Conservation (phyloP, 2,113 vertebrate species). For the Oenanthe melanoleuca region DNA sequence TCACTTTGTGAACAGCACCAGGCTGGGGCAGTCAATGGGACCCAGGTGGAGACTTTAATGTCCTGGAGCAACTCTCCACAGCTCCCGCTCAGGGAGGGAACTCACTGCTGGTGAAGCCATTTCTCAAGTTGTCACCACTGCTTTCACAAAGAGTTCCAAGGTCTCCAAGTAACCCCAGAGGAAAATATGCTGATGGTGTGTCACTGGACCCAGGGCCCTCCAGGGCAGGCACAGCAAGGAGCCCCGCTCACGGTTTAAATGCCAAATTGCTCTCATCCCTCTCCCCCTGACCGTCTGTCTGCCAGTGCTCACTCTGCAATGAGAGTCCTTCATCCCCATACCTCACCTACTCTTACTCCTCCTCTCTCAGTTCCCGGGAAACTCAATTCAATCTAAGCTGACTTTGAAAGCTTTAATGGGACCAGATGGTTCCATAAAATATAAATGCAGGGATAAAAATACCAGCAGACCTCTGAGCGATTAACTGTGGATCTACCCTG, state of each 20-base stretch:
- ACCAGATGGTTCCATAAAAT: slow-evolving; percentile 75
- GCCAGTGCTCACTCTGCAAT: background rate
- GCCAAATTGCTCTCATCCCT: background rate
- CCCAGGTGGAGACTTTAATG: background rate
- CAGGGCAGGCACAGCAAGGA: background rate
- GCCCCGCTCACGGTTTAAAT: background rate
- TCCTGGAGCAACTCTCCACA: slow-evolving; percentile 33
- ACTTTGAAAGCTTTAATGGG: slow-evolving; percentile 60
- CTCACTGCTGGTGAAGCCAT: slow-evolving; percentile 1
- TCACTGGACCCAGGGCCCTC: background rate
- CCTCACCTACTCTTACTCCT: background rate
- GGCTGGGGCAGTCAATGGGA: background rate
- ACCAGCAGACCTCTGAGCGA: slow-evolving; percentile 36
- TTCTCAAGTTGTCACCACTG: slow-evolving; percentile 49
- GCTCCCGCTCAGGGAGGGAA: slow-evolving; percentile 11
- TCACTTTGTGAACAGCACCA: background rate
- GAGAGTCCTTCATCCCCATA: background rate
- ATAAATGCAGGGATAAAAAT: slow-evolving; percentile 69
- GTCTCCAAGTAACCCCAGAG: slow-evolving; percentile 19
- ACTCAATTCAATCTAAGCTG: slow-evolving; percentile 28
- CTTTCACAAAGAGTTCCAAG: slow-evolving; percentile 15
- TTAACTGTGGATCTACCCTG: slow-evolving; percentile 65
- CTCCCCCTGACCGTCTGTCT: background rate
- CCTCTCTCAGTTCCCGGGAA: slow-evolving; percentile 5
- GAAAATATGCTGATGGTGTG: background rate